These are phyloP conservation scores for Lathronympha strigana DNA, from an alignment of 2,888 invertebrate genomes.

Conservation along the genomic window DNA sequence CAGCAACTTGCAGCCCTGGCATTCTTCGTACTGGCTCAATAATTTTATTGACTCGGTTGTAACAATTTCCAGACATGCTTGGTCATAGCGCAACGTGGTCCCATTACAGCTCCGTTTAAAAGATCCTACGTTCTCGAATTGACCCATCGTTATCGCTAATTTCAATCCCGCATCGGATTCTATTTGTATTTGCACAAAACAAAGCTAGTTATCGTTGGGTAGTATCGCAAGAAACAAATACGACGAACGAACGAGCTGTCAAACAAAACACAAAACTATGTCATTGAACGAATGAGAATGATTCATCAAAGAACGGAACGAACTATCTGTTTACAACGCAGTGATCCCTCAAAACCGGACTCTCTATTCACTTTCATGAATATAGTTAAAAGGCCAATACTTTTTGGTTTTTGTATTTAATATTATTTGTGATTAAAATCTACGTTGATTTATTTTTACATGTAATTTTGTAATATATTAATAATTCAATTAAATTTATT, in stretches of 20 bases:
- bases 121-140: slow-evolving; percentile 75
- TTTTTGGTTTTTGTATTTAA: too few relatives aligned
- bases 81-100: slow-evolving; percentile 65
- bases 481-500: too few relatives aligned
- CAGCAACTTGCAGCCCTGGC: slow-evolving; percentile 69
- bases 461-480: not conserved
- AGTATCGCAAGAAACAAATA: slow-evolving; percentile 36
- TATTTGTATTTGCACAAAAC: slow-evolving; percentile 29
- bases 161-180: slow-evolving; percentile 44
- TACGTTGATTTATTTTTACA: too few relatives aligned
- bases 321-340: slow-evolving; percentile 3
- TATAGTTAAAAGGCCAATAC: not conserved
- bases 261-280: slow-evolving; percentile 38
- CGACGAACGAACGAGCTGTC: slow-evolving; percentile 36
- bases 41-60: slow-evolving; percentile 63
- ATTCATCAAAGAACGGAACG: slow-evolving; percentile 32
- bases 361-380: not conserved
- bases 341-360: slow-evolving; percentile 7
- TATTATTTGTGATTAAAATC: too few relatives aligned
- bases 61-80: slow-evolving; percentile 76
- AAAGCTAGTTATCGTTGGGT: slow-evolving; percentile 29
- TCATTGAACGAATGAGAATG: slow-evolving; percentile 38
- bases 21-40: slow-evolving; percentile 77
- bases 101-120: slow-evolving; percentile 67
- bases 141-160: slow-evolving; percentile 58